Evolutionary conservation across 2,797 vertebrate genomes (phyloP), one percentile per base, ranked within the genome.

Genomic region (Fundulus diaphanus): DNA sequence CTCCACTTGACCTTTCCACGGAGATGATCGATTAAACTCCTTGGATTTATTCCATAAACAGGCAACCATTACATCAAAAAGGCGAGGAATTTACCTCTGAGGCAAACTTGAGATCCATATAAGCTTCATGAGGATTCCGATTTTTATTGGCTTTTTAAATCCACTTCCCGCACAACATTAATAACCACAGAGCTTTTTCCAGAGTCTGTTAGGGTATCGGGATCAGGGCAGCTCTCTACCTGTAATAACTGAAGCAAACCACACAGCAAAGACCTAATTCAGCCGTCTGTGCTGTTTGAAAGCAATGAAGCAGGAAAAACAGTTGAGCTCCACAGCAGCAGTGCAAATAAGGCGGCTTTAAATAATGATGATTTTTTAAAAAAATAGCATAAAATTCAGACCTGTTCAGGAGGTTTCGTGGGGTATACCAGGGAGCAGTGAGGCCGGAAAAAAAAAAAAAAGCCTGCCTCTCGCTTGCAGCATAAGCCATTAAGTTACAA

Each of bases 31-130:
- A 94, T 93, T 94, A 86, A 92, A 84, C 91, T 85, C 70, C 84
- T 82, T 90, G 92, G 90, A 92, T 93, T 93, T 91, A 92, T 93
- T 92, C 89, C 90, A 92, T 89, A 93, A 92, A 93, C 92, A 89
- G 90, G 86, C 88, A 90, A 88, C 84, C 87, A 87, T 91, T 92
- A 92, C 88, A 91, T 91, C 84, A 92, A 93, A 92, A 91, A 93
- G 84, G 77, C 81, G 75, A 89, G 81, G 84, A 92, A 92, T 93
- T 92, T 89, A 91, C 91, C 92, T 94, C 89, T 69, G 85, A 92
- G 92, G 91, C 88, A 93, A 91, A 92, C 83, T 93, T 88, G 59
- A 86, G 91, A 91, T 91, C 91, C 85, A 89, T 85, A 88, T 89
- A 92, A 93, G 88, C 91, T 92, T 91, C 79, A 77, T 8, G 70